Evolutionary conservation across 2,888 invertebrate genomes (phyloP).

Genomic region (Himalopsyche kuldschensis): DNA sequence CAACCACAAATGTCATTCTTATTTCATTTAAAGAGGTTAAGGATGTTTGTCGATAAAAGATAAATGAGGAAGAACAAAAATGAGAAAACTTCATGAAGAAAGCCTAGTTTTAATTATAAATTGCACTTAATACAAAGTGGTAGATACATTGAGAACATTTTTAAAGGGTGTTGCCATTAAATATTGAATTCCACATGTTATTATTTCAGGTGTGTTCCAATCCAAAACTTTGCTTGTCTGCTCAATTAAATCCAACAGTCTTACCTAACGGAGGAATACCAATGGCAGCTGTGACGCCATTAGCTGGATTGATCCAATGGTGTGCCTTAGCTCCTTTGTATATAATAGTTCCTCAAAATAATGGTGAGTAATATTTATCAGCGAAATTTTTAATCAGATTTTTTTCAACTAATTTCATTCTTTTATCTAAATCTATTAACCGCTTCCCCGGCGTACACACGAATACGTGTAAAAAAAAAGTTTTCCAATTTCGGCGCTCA

Average conservation of each 20-base stretch:
- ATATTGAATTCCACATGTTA: neutral
- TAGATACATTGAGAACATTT: too few species aligned
- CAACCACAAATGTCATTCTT: too few species aligned
- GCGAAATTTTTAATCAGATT: neutral
- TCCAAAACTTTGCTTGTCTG: slow-evolving; percentile 68
- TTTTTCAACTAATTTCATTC: neutral
- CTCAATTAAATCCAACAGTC: slow-evolving; percentile 65
- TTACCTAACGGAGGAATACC: slow-evolving; percentile 79
- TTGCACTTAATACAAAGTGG: too few species aligned
- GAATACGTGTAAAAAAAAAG: too few species aligned
- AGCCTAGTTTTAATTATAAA: too few species aligned
- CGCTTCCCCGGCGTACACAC: too few species aligned
- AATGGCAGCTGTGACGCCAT: slow-evolving; percentile 80
- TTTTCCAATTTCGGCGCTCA: too few species aligned
- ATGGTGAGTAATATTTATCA: slow-evolving; percentile 28
- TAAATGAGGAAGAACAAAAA: too few species aligned
- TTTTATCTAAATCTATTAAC: neutral
- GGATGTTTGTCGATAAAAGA: too few species aligned
- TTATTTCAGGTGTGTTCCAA: slow-evolving; percentile 61
- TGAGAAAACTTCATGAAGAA: too few species aligned
- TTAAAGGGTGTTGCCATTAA: too few species aligned
- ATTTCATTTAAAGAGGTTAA: too few species aligned
- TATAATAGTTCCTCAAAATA: slow-evolving; percentile 43
- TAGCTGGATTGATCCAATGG: slow-evolving; percentile 80
- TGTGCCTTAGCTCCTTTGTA: slow-evolving; percentile 70